These are phyloP conservation scores for Pantherophis vulpinus DNA, from an alignment of 2,797 vertebrate genomes.

Conservation along the genomic window DNA sequence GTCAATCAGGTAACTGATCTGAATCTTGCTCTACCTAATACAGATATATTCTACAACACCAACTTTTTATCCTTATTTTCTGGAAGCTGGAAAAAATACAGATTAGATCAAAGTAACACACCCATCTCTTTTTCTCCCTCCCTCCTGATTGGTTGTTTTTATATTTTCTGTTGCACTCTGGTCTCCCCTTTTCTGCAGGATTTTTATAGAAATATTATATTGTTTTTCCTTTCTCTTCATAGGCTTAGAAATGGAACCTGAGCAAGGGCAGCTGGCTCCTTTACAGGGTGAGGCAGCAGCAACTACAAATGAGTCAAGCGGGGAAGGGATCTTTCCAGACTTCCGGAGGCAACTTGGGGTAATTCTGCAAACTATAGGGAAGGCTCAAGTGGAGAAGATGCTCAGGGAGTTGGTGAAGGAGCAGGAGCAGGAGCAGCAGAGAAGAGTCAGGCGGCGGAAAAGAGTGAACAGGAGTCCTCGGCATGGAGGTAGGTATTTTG, in stretches of 20 bases:
- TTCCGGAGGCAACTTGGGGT: not conserved
- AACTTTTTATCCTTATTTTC: not conserved
- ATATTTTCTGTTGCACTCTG: not conserved
- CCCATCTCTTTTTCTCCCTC: not conserved
- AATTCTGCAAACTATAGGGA: conserved; percentile 1
- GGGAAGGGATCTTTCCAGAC: conserved; percentile 20
- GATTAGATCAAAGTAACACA: not conserved
- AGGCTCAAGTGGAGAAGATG: conserved; percentile 27
- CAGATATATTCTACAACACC: not conserved
- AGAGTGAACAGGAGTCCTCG: conserved; percentile 4
- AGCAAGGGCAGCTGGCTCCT: conserved; percentile 21
- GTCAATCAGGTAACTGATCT: not conserved
- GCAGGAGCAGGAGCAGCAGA: conserved; percentile 18
- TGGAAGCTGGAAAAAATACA: not conserved
- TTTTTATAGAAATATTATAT: not conserved
- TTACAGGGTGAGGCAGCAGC: conserved; percentile 1
- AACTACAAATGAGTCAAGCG: not conserved
- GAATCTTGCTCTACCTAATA: not conserved
- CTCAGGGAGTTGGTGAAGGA: conserved; percentile 8
- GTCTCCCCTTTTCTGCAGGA: not conserved
- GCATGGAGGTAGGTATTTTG: not conserved
- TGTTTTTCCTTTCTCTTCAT: not conserved
- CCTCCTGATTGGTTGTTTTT: not conserved
- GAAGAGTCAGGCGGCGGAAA: not conserved
- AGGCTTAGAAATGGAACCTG: conserved; percentile 33